Evolutionary conservation across 2,888 invertebrate genomes (phyloP).

Genomic region (Epsilonema sp.): DNA sequence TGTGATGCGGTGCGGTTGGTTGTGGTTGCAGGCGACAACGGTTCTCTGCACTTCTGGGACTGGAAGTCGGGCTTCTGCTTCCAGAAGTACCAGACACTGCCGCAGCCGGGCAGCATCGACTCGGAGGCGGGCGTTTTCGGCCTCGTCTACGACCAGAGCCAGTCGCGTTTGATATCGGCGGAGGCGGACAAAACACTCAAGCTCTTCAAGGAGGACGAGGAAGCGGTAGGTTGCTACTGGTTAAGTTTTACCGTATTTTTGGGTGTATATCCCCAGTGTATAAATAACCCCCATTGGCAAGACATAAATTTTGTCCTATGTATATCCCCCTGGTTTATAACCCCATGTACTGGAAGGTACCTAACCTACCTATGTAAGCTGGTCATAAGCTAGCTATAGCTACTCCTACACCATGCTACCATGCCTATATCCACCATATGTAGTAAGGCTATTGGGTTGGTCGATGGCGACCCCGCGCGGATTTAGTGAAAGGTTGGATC

Average conservation of each 20-base stretch:
- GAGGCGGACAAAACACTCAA: conserved; percentile 99
- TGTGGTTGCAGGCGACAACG: conserved; percentile 57
- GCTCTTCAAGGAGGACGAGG: conserved; percentile 89
- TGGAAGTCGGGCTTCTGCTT: conserved; percentile 98
- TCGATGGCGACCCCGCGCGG: too few species aligned
- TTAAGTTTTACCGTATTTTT: background rate
- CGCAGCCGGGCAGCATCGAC: conserved; percentile 97
- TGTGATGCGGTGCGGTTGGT: background rate
- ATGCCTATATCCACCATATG: too few species aligned
- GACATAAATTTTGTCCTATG: too few species aligned
- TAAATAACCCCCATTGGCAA: too few species aligned
- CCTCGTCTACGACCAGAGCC: conserved; percentile 82
- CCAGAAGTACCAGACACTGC: conserved; percentile 59
- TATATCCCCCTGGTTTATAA: too few species aligned
- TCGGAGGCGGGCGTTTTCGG: conserved; percentile 77
- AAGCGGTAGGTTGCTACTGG: conserved; percentile 51
- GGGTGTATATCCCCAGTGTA: too few species aligned
- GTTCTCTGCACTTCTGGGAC: conserved; percentile 91
- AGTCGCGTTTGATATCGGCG: conserved; percentile 74
- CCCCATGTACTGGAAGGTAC: too few species aligned
- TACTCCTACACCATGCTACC: too few species aligned
- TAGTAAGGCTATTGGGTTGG: too few species aligned
- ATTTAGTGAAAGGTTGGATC: too few species aligned
- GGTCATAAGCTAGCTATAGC: too few species aligned
- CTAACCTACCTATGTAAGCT: too few species aligned